phyloP scores from a whole-genome alignment of 2,888 invertebrate genomes.

The Trichopria drosophilae region DNA sequence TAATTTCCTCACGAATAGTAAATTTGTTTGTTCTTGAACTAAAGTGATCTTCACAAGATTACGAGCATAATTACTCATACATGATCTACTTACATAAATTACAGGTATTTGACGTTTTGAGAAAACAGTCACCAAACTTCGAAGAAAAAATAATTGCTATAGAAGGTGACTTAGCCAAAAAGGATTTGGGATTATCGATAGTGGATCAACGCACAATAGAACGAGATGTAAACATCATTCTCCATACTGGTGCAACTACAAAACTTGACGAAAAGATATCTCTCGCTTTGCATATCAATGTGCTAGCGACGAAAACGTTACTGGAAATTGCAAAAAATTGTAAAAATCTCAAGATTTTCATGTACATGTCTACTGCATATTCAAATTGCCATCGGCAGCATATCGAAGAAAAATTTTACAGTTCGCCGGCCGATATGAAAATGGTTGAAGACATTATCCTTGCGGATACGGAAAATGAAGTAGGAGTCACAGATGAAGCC shows the following conservation, averaged over 20 bases:
- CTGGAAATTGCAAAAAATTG: constrained; percentile 44
- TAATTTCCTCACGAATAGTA: too few relatives aligned
- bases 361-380: constrained; percentile 45
- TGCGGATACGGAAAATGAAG: constrained; percentile 32
- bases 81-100: too few relatives aligned
- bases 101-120: constrained; percentile 43
- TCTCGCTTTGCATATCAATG: constrained; percentile 37
- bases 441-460: constrained; percentile 40
- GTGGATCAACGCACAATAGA: constrained; percentile 32
- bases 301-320: constrained; percentile 41
- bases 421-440: constrained; percentile 40
- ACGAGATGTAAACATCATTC: constrained; percentile 40
- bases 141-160: constrained; percentile 34
- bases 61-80: too few relatives aligned
- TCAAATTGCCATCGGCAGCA: constrained; percentile 36
- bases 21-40: too few relatives aligned
- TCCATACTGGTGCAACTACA: constrained; percentile 41
- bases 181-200: constrained; percentile 36
- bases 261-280: constrained; percentile 34
- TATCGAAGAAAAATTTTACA: constrained; percentile 45
- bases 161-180: constrained; percentile 37
- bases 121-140: constrained; percentile 33
- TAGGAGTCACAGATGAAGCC: constrained; percentile 37
- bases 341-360: constrained; percentile 36
- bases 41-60: too few relatives aligned